Evolutionary conservation across 2,888 invertebrate genomes (phyloP).

Genomic region (Nymphalis urticae): DNA sequence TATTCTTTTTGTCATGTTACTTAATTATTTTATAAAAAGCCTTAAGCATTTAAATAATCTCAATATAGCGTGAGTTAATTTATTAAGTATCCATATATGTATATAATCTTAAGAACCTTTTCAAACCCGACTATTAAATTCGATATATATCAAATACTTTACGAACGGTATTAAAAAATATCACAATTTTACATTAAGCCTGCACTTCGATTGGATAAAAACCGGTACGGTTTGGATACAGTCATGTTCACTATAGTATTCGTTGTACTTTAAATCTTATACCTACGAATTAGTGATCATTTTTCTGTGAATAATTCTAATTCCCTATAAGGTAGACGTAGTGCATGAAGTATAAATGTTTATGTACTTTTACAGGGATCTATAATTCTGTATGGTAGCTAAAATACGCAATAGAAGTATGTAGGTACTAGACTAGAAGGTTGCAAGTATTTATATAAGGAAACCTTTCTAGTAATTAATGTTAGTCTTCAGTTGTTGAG

Average conservation of each 20-base stretch:
- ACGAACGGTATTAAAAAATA: slow-evolving; percentile 39
- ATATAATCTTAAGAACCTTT: slow-evolving; percentile 31
- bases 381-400: slow-evolving; percentile 20
- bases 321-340: slow-evolving; percentile 8
- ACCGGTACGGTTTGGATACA: slow-evolving; percentile 23
- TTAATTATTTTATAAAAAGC: not conserved
- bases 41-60: slow-evolving; percentile 3
- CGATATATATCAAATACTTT: slow-evolving; percentile 41
- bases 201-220: slow-evolving; percentile 37
- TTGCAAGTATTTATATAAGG: slow-evolving; percentile 44
- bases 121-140: slow-evolving; percentile 22
- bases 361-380: slow-evolving; percentile 13
- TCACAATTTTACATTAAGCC: slow-evolving; percentile 35
- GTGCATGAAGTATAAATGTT: slow-evolving; percentile 15
- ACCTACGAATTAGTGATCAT: not conserved
- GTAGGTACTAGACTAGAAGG: slow-evolving; percentile 53
- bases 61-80: not conserved
- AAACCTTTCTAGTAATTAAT: slow-evolving; percentile 59
- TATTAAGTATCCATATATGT: slow-evolving; percentile 24
- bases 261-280: slow-evolving; percentile 7
- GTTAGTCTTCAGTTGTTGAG: slow-evolving; percentile 58
- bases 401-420: slow-evolving; percentile 39
- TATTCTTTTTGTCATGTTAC: too few species aligned
- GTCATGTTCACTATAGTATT: slow-evolving; percentile 6
- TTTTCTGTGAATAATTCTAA: not conserved